Percentiles rank a stretch among this genome's conserved stretches.
phyloP scores from a whole-genome alignment of 2,888 invertebrate species.

The Hypercompe scribonia region DNA sequence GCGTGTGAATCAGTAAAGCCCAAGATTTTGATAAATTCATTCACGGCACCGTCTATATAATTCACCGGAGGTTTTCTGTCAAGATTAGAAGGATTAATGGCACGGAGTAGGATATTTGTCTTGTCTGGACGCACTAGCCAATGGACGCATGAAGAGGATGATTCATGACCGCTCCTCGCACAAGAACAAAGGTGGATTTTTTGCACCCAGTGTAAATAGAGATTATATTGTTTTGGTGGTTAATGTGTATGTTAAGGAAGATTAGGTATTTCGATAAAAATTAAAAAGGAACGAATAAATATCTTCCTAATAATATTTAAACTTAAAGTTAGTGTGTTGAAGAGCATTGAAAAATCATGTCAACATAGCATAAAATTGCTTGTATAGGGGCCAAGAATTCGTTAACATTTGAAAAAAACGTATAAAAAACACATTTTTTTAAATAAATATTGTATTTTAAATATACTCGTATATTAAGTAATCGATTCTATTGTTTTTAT shows the following conservation, averaged over 20 bases:
- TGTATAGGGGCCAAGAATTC: too few species aligned
- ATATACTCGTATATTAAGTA: too few species aligned
- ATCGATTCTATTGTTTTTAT: too few species aligned
- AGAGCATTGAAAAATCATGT: too few species aligned
- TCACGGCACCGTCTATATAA: slow-evolving; percentile 47
- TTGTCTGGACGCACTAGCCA: slow-evolving; percentile 65
- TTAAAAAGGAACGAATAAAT: background rate
- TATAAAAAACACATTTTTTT: too few species aligned
- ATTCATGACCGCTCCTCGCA: slow-evolving; percentile 46
- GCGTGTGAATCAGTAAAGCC: slow-evolving; percentile 36
- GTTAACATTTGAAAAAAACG: too few species aligned
- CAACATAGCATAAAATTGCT: too few species aligned
- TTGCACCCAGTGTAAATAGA: slow-evolving; percentile 34
- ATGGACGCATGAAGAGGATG: slow-evolving; percentile 49
- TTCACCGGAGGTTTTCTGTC: slow-evolving; percentile 72
- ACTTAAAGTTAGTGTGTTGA: too few species aligned
- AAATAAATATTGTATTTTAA: too few species aligned
- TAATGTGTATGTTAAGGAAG: slow-evolving; percentile 11
- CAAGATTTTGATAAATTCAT: slow-evolving; percentile 57
- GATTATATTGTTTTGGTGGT: slow-evolving; percentile 32
- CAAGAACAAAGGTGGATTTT: slow-evolving; percentile 44
- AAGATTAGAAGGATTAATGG: slow-evolving; percentile 81
- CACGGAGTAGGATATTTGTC: slow-evolving; percentile 71
- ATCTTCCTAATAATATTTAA: background rate
- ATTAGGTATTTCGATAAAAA: background rate